A percentile compares a stretch with the other conserved stretches of the same genome.
Conservation (phyloP, 2,888 invertebrate genomes). For the Pyrrhia umbra region DNA sequence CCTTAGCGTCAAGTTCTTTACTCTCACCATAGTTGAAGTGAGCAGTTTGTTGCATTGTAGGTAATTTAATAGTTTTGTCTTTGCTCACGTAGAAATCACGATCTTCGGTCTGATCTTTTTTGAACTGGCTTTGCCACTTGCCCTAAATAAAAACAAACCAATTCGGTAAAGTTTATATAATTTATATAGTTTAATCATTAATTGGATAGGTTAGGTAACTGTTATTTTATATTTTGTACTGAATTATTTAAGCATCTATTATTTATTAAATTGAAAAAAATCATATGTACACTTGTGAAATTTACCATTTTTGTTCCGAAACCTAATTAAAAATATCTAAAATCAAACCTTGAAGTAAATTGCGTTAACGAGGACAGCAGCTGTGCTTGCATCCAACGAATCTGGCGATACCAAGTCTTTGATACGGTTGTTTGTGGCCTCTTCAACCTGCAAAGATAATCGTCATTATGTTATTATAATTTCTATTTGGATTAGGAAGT, state of each 20-base stretch:
- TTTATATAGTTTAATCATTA: not conserved
- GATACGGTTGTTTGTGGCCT: conserved; percentile 82
- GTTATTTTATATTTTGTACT: not conserved
- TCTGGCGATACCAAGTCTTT: conserved; percentile 90
- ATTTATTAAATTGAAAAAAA: no score
- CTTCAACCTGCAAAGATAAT: conserved; percentile 77
- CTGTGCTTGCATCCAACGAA: conserved; percentile 87
- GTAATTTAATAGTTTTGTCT: conserved; percentile 89
- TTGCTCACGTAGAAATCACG: conserved; percentile 91
- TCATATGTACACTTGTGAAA: no score
- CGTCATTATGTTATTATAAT: no score
- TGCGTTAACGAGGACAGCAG: conserved; percentile 94
- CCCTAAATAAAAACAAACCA: conserved; percentile 78
- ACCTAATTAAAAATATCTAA: no score
- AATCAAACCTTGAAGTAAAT: conserved; percentile 94
- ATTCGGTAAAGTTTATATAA: not conserved
- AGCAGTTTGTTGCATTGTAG: conserved; percentile 91
- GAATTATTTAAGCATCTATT: no score
- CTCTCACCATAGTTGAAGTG: conserved; percentile 81
- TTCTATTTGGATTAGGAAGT: no score
- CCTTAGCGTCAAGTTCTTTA: conserved; percentile 78
- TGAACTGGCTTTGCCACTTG: conserved; percentile 92
- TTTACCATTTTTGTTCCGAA: no score
- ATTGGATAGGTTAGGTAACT: not conserved
- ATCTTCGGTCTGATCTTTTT: conserved; percentile 86